Evolutionary conservation across 2,113 vertebrate species (phyloP).

Genomic region (Panurus biarmicus): DNA sequence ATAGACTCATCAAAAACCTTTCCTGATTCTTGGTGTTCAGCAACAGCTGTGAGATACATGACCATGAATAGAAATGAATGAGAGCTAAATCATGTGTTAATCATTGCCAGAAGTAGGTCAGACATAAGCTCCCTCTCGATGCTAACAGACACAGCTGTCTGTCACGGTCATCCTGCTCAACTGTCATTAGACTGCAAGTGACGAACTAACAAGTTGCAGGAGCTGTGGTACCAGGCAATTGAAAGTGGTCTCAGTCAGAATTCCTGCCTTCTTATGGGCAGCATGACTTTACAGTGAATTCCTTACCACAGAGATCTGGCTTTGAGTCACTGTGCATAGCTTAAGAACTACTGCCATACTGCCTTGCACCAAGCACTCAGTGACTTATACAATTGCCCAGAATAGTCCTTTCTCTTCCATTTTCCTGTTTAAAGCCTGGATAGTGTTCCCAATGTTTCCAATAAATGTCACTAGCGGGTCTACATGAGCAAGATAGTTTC

Average conservation of each 20-base stretch:
- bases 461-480: neutral
- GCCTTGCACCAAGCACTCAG: neutral
- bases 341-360: neutral
- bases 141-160: slow-evolving; percentile 34
- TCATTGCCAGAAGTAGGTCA: slow-evolving; percentile 57
- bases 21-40: neutral
- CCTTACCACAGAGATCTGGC: neutral
- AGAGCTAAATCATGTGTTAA: slow-evolving; percentile 55
- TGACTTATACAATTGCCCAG: neutral
- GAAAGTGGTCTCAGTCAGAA: neutral
- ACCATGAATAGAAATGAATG: slow-evolving; percentile 33
- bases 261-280: neutral
- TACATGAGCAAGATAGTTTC: neutral
- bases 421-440: neutral
- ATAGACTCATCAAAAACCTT: slow-evolving; percentile 1
- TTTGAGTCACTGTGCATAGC: neutral
- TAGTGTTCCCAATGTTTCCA: neutral
- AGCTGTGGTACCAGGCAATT: neutral
- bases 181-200: neutral
- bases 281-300: neutral
- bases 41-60: slow-evolving; percentile 23
- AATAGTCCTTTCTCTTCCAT: neutral
- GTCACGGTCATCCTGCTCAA: slow-evolving; percentile 13
- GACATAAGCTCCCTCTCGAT: slow-evolving; percentile 30
- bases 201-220: slow-evolving; percentile 1